Conservation (phyloP, 2,888 invertebrate genomes). For the Therioaphis trifolii region DNA sequence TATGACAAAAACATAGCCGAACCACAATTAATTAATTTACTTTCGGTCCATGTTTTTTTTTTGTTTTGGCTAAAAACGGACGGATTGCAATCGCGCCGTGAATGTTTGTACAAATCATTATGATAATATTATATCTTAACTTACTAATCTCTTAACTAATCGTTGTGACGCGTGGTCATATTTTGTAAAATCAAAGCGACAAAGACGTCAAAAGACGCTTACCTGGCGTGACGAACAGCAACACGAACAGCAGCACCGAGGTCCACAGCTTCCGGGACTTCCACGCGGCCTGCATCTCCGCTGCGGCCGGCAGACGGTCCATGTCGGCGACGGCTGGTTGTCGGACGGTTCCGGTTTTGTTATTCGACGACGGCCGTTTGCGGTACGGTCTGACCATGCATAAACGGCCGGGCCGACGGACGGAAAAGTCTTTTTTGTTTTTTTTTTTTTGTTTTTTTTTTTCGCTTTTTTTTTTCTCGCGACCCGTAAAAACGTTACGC, state of each 20-base stretch:
- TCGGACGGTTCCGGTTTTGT: neutral
- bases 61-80: neutral
- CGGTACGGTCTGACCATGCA: slow-evolving; percentile 26
- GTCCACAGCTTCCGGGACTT: slow-evolving; percentile 36
- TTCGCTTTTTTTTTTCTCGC: too few species aligned
- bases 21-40: slow-evolving; percentile 53
- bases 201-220: too few species aligned
- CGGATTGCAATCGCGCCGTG: neutral
- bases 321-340: slow-evolving; percentile 7
- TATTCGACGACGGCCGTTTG: neutral
- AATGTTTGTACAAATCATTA: too few species aligned
- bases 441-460: too few species aligned
- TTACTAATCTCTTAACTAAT: too few species aligned
- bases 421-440: too few species aligned
- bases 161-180: too few species aligned
- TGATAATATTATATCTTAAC: too few species aligned
- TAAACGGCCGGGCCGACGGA: too few species aligned
- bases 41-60: slow-evolving; percentile 61
- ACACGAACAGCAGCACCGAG: slow-evolving; percentile 20
- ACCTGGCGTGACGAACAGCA: slow-evolving; percentile 54
- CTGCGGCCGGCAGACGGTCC: slow-evolving; percentile 1
- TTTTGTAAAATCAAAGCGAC: too few species aligned
- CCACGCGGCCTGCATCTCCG: slow-evolving; percentile 20
- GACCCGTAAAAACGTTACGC: too few species aligned
- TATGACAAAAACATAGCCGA: slow-evolving; percentile 61